A percentile compares a stretch with the other conserved stretches of the same genome.
phyloP scores from a whole-genome alignment of 2,888 invertebrate genomes.

The Allacma fusca region DNA sequence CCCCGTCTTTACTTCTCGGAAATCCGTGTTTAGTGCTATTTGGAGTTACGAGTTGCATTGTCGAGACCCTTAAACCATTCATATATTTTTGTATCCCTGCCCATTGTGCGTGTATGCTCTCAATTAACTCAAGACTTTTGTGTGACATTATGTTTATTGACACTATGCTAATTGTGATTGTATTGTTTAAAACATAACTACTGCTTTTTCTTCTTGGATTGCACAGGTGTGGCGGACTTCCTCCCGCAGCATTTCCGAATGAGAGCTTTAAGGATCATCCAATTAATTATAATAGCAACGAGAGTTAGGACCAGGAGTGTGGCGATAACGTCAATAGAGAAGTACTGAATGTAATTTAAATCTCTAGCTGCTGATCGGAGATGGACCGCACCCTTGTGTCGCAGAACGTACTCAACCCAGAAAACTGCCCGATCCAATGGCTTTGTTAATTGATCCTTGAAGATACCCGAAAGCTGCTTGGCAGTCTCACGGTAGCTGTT shows the following conservation, averaged over 20 bases:
- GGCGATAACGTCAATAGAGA: conserved; percentile 58
- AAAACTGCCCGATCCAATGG: conserved; percentile 47
- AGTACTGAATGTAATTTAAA: conserved; percentile 55
- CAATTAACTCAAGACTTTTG: too few relatives aligned
- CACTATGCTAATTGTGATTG: too few relatives aligned
- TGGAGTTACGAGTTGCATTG: too few relatives aligned
- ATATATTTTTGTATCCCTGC: too few relatives aligned
- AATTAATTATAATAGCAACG: neutral
- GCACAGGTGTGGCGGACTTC: too few relatives aligned
- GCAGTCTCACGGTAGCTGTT: conserved; percentile 39
- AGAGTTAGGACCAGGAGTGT: neutral
- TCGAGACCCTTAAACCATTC: too few relatives aligned
- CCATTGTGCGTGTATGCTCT: too few relatives aligned
- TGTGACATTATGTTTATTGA: too few relatives aligned
- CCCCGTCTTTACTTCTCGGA: too few relatives aligned
- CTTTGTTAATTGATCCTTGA: conserved; percentile 44
- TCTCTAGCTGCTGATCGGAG: conserved; percentile 57
- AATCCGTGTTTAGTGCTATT: too few relatives aligned
- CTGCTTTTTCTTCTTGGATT: neutral
- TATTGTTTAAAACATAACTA: too few relatives aligned
- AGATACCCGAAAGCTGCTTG: conserved; percentile 43
- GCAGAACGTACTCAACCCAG: conserved; percentile 49
- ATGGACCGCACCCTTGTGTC: conserved; percentile 59
- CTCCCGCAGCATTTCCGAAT: conserved; percentile 5
- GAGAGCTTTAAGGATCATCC: neutral